Conservation (phyloP, 2,113 vertebrate genomes). For the Perccottus glenii region DNA sequence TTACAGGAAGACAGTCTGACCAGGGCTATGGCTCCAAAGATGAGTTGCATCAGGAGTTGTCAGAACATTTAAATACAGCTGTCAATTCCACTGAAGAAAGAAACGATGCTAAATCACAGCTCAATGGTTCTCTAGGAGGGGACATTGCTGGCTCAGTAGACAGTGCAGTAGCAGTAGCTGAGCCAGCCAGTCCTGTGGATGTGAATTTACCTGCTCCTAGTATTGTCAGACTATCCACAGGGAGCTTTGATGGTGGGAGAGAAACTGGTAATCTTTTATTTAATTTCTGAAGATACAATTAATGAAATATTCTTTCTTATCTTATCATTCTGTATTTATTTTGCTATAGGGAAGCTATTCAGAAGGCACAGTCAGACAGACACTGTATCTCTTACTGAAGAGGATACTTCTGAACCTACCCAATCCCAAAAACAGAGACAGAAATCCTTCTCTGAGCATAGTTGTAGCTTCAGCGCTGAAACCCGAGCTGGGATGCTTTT, state of each 20-base stretch:
- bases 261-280: slow-evolving; percentile 80
- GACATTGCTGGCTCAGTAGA: slow-evolving; percentile 70
- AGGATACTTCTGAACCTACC: slow-evolving; percentile 59
- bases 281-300: background rate
- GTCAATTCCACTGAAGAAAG: slow-evolving; percentile 44
- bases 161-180: slow-evolving; percentile 70
- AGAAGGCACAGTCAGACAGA: slow-evolving; percentile 78
- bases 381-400: slow-evolving; percentile 75
- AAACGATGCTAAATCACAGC: slow-evolving; percentile 49
- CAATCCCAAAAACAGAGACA: slow-evolving; percentile 86
- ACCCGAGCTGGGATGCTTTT: slow-evolving; percentile 89
- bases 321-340: background rate
- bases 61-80: slow-evolving; percentile 60
- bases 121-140: slow-evolving; percentile 64
- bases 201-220: slow-evolving; percentile 75
- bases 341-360: slow-evolving; percentile 78
- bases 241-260: slow-evolving; percentile 80
- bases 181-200: slow-evolving; percentile 72
- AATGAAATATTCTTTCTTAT: background rate
- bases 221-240: slow-evolving; percentile 90
- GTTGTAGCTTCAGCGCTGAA: slow-evolving; percentile 94
- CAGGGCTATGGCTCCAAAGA: slow-evolving; percentile 92
- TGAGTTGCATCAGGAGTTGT: slow-evolving; percentile 83
- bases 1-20: slow-evolving; percentile 84
- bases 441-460: slow-evolving; percentile 89